These are phyloP conservation scores for Cydia fagiglandana DNA, from an alignment of 1,140 invertebrate species.

Conservation along the genomic window DNA sequence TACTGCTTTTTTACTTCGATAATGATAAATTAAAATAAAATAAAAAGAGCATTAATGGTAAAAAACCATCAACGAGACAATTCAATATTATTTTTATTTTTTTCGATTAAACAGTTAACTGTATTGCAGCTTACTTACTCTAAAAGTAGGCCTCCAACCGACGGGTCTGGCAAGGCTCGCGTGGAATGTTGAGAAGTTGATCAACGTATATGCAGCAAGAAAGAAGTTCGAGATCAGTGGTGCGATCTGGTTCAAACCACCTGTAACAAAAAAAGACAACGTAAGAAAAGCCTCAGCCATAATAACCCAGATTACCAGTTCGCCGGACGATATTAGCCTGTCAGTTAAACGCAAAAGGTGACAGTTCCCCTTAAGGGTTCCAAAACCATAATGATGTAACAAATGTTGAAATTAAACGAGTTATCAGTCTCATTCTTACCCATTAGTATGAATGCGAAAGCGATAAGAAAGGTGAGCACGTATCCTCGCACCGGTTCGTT, in stretches of 20 bases:
- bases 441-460: conserved; percentile 91
- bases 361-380: too few species aligned
- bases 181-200: conserved; percentile 99
- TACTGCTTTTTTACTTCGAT: too few species aligned
- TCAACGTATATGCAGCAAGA: conserved; percentile 96
- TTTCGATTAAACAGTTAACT: too few species aligned
- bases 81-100: too few species aligned
- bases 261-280: conserved; percentile 78
- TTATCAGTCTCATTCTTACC: conserved; percentile 80
- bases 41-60: too few species aligned
- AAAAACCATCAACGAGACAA: too few species aligned
- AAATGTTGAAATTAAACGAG: conserved; percentile 15
- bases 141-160: conserved; percentile 93
- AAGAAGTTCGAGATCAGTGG: conserved; percentile 99
- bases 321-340: too few species aligned
- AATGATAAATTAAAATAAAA: too few species aligned
- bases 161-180: conserved; percentile 91
- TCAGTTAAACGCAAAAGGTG: too few species aligned
- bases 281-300: neutral
- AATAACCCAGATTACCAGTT: too few species aligned
- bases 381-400: too few species aligned
- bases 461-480: conserved; percentile 93
- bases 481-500: conserved; percentile 96
- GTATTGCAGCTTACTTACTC: conserved; percentile 77
- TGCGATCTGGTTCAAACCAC: conserved; percentile 95